Base-by-base conservation (phyloP, 1,140 invertebrate species). In the Formica selysi region DNA sequence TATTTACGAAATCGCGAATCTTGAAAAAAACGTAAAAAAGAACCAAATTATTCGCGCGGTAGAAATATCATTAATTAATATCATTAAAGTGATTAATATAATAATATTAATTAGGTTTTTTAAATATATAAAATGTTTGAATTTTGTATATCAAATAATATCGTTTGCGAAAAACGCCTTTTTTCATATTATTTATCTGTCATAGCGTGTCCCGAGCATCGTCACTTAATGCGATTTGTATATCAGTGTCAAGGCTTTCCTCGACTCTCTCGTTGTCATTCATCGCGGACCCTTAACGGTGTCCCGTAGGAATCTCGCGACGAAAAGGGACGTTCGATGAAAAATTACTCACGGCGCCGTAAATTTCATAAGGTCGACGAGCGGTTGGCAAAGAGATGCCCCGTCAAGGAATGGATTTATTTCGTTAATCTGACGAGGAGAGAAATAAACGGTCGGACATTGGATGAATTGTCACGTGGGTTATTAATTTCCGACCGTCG, bases 301-400 rank as follows among this genome's bases (percentile, higher is more conserved):
- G 16, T 59, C 32, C 10, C 54, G 11, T n/a, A 26, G 57, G 32
- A 48, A 74, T 48, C 19, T 48, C 38, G 48, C 3, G 29, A 48
- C 38, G 29, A 26, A 26, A 73, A 36, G 68, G 26, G 13, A 2
- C 13, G 26, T 44, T 65, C 51, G 29, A 83, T 83, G 57, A 83
- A 83, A 74, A 48, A 83, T 83, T 48, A 61, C 54, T 73, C 16
- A 54, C 48, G 16, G 11, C 38, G 32, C 22, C 26, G 68, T 62
- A 61, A 74, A 83, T 74, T 83, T 83, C 79, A 83, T 80, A 70
- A 61, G 13, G 11, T 11, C 38, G 38, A 16, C 4, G 22, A 73
- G 2, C 5, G 13, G 16, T 36, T 41, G 29, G 7, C 44, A 51
- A 4, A 22, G 13, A 83, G n/a, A 44, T n/a, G 36, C 22, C 26